Evolutionary conservation across 2,797 vertebrate species (phyloP).

Genomic region (Hydrolagus colliei): DNA sequence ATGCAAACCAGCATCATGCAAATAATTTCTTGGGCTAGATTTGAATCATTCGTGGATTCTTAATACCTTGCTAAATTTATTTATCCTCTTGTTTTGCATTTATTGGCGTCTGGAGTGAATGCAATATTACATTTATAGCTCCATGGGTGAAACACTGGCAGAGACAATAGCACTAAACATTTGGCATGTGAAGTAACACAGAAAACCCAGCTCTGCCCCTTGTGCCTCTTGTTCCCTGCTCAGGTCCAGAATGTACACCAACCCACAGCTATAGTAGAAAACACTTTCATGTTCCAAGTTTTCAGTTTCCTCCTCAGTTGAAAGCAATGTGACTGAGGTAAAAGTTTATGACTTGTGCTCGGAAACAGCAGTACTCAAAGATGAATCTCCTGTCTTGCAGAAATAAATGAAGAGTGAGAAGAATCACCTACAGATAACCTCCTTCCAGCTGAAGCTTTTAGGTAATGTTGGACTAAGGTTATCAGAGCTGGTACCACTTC

Average conservation of each 20-base stretch:
- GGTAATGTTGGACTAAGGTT: constrained; percentile 47
- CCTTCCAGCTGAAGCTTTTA: constrained; percentile 61
- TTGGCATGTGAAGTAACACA: constrained; percentile 70
- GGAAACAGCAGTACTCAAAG: constrained; percentile 66
- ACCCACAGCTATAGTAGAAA: constrained; percentile 49
- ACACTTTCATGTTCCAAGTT: constrained; percentile 48
- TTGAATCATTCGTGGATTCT: constrained; percentile 9
- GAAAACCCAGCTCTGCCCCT: constrained; percentile 58
- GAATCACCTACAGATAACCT: constrained; percentile 41
- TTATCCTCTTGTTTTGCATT: constrained; percentile 60
- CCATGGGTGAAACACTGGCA: constrained; percentile 61
- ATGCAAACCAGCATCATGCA: constrained; percentile 13
- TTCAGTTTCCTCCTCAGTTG: constrained; percentile 64
- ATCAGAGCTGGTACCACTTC: constrained; percentile 99
- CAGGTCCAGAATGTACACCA: constrained; percentile 44
- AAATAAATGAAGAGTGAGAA: constrained; percentile 57
- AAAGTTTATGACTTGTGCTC: constrained; percentile 86
- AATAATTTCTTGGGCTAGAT: constrained; percentile 20
- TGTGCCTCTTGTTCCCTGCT: constrained; percentile 43
- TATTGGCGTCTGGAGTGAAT: constrained; percentile 69
- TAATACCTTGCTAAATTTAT: constrained; percentile 43
- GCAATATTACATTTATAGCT: constrained; percentile 52
- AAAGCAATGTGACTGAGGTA: constrained; percentile 73
- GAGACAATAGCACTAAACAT: constrained; percentile 62
- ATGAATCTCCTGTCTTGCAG: constrained; percentile 69